Evolutionary conservation across 2,797 vertebrate species (phyloP).

Genomic region (Helarctos malayanus): DNA sequence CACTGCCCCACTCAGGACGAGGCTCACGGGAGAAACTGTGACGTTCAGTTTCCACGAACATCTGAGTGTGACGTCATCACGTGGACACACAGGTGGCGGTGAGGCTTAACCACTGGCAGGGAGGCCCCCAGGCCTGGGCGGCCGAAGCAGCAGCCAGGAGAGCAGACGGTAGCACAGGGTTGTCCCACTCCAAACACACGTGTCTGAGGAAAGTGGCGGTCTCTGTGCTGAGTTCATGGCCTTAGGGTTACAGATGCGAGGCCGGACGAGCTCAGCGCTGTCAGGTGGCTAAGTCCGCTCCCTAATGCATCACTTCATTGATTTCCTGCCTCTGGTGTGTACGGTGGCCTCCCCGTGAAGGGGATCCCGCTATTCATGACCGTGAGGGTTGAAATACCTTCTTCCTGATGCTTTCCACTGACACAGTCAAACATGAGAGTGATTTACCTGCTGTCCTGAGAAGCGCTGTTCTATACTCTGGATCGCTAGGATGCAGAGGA

Average conservation of each 20-base stretch:
- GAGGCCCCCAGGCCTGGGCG: too few relatives aligned
- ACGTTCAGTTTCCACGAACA: fast-evolving
- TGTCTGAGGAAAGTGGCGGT: too few relatives aligned
- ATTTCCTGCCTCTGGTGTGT: too few relatives aligned
- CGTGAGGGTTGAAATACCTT: not conserved
- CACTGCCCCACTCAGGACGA: not conserved
- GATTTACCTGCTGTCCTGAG: not conserved
- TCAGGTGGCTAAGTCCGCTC: too few relatives aligned
- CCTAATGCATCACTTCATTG: too few relatives aligned
- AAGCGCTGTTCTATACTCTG: not conserved
- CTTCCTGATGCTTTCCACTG: not conserved
- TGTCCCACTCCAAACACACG: too few relatives aligned
- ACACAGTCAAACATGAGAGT: not conserved
- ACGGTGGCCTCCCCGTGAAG: not conserved
- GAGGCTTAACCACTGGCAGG: not conserved
- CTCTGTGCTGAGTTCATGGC: too few relatives aligned
- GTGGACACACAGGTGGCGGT: fast-evolving
- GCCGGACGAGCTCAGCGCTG: too few relatives aligned
- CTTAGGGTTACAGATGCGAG: too few relatives aligned
- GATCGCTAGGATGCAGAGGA: not conserved
- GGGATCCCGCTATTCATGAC: not conserved
- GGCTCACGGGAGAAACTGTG: fast-evolving
- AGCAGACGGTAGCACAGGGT: not conserved
- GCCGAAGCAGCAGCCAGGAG: not conserved
- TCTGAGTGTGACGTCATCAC: too few relatives aligned